phyloP scores from a whole-genome alignment of 2,888 invertebrate genomes.

The Hydrotaea diabolus region DNA sequence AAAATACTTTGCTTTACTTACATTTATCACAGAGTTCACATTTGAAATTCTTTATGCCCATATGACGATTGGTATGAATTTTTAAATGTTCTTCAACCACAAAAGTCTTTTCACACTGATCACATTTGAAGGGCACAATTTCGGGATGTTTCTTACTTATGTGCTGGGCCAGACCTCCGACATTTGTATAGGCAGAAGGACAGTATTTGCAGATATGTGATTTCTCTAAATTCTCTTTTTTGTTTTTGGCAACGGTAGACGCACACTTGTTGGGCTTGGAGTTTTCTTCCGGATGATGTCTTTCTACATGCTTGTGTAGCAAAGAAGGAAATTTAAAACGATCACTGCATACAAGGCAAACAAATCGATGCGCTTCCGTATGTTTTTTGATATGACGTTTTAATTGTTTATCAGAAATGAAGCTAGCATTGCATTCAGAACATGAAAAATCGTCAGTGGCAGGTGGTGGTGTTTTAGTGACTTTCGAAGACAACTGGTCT shows the following conservation, averaged over 20 bases:
- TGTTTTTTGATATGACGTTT: slow-evolving; percentile 60
- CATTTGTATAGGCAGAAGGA: slow-evolving; percentile 60
- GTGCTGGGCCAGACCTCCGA: slow-evolving; percentile 62
- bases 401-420: slow-evolving; percentile 60
- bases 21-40: slow-evolving; percentile 66
- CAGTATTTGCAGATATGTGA: slow-evolving; percentile 60
- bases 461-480: not conserved
- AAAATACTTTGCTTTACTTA: not conserved
- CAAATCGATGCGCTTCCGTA: slow-evolving; percentile 60
- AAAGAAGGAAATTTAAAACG: slow-evolving; percentile 63
- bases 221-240: slow-evolving; percentile 56
- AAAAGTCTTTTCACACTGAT: slow-evolving; percentile 61
- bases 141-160: slow-evolving; percentile 64
- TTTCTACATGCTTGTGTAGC: slow-evolving; percentile 61
- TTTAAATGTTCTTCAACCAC: slow-evolving; percentile 64
- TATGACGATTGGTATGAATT: slow-evolving; percentile 64
- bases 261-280: slow-evolving; percentile 35
- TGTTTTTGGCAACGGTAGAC: slow-evolving; percentile 34
- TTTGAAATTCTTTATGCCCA: slow-evolving; percentile 62
- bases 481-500: slow-evolving; percentile 30
- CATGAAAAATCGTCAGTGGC: slow-evolving; percentile 46
- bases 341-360: slow-evolving; percentile 61
- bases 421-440: slow-evolving; percentile 57
- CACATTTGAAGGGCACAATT: slow-evolving; percentile 62
- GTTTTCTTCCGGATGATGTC: slow-evolving; percentile 61